phyloP scores from a whole-genome alignment of 2,797 vertebrate species.

The Galagoides demidoff region DNA sequence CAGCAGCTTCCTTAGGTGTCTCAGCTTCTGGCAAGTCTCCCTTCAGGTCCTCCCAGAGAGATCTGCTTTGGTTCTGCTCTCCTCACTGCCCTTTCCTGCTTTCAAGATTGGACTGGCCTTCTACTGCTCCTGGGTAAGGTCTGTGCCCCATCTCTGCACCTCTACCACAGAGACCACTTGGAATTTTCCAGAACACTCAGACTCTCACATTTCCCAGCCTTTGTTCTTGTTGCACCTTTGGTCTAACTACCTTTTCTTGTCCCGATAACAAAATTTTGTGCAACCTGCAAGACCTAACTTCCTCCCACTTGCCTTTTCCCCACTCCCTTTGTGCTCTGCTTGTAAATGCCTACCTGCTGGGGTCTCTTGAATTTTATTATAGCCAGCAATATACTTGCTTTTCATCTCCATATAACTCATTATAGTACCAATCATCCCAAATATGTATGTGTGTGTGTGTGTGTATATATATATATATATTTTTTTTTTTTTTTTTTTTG shows the following conservation, averaged over 20 bases:
- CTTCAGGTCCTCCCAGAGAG: neutral
- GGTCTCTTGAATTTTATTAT: neutral
- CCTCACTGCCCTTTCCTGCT: neutral
- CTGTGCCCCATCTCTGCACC: neutral
- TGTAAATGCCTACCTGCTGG: neutral
- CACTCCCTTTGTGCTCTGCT: too few relatives aligned
- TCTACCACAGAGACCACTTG: neutral
- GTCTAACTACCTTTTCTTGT: neutral
- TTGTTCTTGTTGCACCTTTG: neutral
- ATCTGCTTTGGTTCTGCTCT: neutral
- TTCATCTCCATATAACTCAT: neutral
- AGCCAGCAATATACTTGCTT: fast-evolving
- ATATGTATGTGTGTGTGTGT: too few relatives aligned
- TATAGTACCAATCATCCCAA: neutral
- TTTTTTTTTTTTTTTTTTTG: too few relatives aligned
- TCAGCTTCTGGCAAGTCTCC: neutral
- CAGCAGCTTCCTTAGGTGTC: neutral
- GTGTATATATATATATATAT: too few relatives aligned
- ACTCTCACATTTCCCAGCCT: fast-evolving
- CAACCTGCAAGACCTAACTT: neutral
- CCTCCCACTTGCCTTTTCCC: too few relatives aligned
- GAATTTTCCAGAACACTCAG: neutral
- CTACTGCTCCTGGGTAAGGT: neutral
- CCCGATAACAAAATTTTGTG: neutral
- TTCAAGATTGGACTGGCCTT: neutral